Base-by-base conservation (phyloP, 2,113 vertebrate species). In the Machaerirhynchus nigripectus region DNA sequence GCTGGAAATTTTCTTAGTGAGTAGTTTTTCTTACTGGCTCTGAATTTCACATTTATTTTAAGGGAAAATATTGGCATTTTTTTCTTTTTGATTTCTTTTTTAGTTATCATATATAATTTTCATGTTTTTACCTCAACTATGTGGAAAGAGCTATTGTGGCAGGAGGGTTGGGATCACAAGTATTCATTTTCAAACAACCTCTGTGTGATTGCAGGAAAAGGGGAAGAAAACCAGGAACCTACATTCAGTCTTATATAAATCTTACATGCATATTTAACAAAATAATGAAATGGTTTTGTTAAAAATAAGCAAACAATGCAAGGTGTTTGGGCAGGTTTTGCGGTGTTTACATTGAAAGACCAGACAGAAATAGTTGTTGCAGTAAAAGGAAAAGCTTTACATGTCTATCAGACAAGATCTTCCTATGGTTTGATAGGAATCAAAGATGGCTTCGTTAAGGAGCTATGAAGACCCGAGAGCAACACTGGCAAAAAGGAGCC, bases 41-140 rank as follows among this genome's bases (percentile, higher is more conserved):
- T 83, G 84, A 83, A 68, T 87, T 94, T 81, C 53, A 4, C 31
- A 8, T 81, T 89, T 70, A 63, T 78, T 89, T 94, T 55, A 53
- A 90, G n/a, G n/a, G 49, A 49, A 91, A 91, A 85, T 76, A 79
- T 6, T 44, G 33, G 1, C 7, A 9, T 28, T 68, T 65, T 88
- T 15, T 65, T 4, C 10, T 84, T 84, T 77, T 28, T 2, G 28
- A 21, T 42, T 70, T 77, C 30, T 2, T 33, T 74, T 76, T 86
- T 64, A 75, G 40, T 40, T 15, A 26, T 40, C 10, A 6, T 50
- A 24, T 11, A 7, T 75, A 3, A 39, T 70, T 67, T 81, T 64
- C 4, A 40, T 87, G 37, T 56, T 85, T 89, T 94, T 83, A 83
- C 22, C 53, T 85, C 49, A 91, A 23, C 27, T 44, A 4, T 31